Evolutionary conservation across 2,797 vertebrate species (phyloP).

Genomic region (Gallinago nigripennis): DNA sequence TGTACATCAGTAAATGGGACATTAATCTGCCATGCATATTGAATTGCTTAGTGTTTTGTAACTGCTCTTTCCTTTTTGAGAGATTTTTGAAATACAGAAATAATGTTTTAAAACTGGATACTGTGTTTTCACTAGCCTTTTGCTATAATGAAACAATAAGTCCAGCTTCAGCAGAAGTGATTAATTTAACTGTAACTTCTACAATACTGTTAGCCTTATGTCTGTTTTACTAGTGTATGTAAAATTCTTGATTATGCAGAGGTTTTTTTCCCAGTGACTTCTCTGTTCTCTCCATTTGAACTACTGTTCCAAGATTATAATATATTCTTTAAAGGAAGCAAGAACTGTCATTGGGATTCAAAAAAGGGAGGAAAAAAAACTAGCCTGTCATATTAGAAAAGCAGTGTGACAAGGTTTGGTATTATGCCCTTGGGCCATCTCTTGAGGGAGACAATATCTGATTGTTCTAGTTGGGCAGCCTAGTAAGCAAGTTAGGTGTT

Average conservation of each 20-base stretch:
- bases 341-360: not conserved
- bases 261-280: not conserved
- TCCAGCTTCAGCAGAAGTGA: not conserved
- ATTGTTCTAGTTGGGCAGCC: not conserved
- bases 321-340: not conserved
- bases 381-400: not conserved
- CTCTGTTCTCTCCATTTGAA: not conserved
- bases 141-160: not conserved
- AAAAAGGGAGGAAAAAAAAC: not conserved
- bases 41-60: not conserved
- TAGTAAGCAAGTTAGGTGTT: rapidly evolving
- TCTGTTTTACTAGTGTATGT: not conserved
- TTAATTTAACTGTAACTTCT: not conserved
- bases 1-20: not conserved
- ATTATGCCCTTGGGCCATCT: not conserved
- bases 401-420: not conserved
- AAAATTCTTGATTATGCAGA: not conserved
- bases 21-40: not conserved
- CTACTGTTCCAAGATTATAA: not conserved
- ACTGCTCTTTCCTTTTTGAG: not conserved
- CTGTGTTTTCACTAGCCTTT: not conserved
- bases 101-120: not conserved
- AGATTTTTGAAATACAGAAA: not conserved
- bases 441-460: not conserved
- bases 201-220: not conserved